Percentiles rank a stretch among this genome's conserved stretches.
Conservation (phyloP, 2,797 vertebrate species). For the Leucoraja ocellata region DNA sequence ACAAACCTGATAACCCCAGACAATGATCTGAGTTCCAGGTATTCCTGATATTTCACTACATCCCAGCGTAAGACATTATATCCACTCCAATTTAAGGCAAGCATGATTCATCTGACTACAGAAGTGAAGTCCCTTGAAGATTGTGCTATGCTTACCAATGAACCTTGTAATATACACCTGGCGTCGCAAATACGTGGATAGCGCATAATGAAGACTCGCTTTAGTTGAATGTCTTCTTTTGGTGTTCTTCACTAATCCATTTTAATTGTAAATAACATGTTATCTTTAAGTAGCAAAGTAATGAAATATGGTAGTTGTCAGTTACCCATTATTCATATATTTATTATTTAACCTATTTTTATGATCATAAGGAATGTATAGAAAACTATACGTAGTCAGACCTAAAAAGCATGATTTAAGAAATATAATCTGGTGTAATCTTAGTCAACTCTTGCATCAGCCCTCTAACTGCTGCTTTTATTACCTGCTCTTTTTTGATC, state of each 20-base stretch:
- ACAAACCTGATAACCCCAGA: no score
- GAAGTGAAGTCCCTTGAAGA: no score
- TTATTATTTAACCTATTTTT: neutral
- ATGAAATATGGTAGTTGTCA: neutral
- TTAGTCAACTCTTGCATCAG: neutral
- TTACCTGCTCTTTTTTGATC: neutral
- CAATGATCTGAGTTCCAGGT: no score
- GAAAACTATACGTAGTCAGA: neutral
- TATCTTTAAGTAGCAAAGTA: neutral
- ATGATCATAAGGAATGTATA: neutral
- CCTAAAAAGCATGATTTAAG: neutral
- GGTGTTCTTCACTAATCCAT: neutral
- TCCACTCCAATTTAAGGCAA: no score
- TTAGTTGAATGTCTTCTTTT: no score
- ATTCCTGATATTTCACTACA: no score
- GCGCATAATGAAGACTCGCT: no score
- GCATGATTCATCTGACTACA: no score
- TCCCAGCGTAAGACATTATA: no score
- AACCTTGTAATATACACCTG: no score
- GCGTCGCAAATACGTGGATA: no score
- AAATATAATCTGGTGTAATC: neutral
- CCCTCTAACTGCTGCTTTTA: neutral
- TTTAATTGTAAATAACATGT: slow-evolving; percentile 4
- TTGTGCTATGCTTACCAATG: no score
- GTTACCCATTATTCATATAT: neutral